A percentile compares a stretch with the other conserved stretches of the same genome.
Evolutionary conservation across 2,113 vertebrate species (phyloP).

Genomic region (Peromyscus californicus): DNA sequence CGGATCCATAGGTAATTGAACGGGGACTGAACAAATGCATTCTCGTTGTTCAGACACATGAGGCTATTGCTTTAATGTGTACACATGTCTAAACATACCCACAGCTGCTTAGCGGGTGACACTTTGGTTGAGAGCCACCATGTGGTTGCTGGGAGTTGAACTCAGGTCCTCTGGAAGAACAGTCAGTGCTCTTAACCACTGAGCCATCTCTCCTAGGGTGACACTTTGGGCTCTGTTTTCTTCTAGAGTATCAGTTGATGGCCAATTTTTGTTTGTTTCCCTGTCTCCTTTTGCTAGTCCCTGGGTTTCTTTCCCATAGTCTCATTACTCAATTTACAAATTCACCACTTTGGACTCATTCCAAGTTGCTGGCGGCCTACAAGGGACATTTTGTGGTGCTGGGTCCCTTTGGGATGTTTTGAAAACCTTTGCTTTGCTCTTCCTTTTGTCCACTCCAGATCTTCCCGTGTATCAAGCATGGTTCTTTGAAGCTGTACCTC

Average conservation of each 20-base stretch:
- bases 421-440: background rate
- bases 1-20: background rate
- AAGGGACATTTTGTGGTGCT: too few species aligned
- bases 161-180: too few species aligned
- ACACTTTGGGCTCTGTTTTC: background rate
- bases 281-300: background rate
- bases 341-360: too few species aligned
- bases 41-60: background rate
- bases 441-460: too few species aligned
- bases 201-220: too few species aligned
- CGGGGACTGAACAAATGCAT: background rate
- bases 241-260: background rate
- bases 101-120: fast-evolving
- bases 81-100: fast-evolving
- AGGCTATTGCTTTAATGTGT: background rate
- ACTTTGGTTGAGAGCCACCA: too few species aligned
- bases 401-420: background rate
- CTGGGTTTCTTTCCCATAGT: background rate
- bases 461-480: background rate
- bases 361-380: background rate
- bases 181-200: too few species aligned
- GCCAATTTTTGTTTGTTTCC: fast-evolving
- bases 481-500: background rate
- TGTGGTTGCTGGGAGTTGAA: too few species aligned
- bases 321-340: background rate